A percentile compares a stretch with the other conserved stretches of the same genome.
phyloP scores from a whole-genome alignment of 2,113 vertebrate genomes.

The Sporophila hypoxantha region DNA sequence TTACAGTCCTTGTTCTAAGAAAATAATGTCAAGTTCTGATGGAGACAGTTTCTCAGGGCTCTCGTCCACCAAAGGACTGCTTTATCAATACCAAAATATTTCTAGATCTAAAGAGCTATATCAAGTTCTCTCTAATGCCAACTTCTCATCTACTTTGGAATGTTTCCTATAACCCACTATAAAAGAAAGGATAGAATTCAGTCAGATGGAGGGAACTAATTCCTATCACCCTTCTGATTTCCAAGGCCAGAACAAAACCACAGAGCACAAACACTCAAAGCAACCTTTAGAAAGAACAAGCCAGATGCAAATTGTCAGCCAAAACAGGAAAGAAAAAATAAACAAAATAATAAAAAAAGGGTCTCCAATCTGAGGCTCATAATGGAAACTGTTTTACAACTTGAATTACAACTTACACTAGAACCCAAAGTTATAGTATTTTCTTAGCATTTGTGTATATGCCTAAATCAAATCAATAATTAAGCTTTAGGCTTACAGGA shows the following conservation, averaged over 20 bases:
- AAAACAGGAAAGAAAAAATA: not conserved
- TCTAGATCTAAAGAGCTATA: too few species aligned
- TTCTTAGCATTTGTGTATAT: conserved; percentile 24
- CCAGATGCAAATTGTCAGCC: not conserved
- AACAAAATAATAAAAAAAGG: not conserved
- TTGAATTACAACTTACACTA: conserved; percentile 1
- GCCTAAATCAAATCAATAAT: conserved; percentile 36
- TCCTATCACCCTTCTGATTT: not conserved
- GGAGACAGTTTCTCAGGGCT: not conserved
- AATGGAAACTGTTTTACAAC: not conserved
- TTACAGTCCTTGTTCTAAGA: not conserved
- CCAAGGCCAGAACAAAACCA: not conserved
- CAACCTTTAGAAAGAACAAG: not conserved
- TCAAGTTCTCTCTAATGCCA: not conserved
- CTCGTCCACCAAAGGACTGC: not conserved
- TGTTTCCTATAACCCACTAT: not conserved
- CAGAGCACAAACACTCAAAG: not conserved
- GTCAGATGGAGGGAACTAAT: not conserved
- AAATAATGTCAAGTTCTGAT: not conserved
- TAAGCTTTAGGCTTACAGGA: conserved; percentile 6
- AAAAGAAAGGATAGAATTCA: not conserved
- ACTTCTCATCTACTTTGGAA: not conserved
- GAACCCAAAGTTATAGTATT: not conserved
- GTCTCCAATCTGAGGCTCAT: not conserved
- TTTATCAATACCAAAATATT: not conserved